Percentiles rank a stretch among this genome's conserved stretches.
Evolutionary conservation across 2,113 vertebrate species (phyloP).

Genomic region (Serilophus lunatus): DNA sequence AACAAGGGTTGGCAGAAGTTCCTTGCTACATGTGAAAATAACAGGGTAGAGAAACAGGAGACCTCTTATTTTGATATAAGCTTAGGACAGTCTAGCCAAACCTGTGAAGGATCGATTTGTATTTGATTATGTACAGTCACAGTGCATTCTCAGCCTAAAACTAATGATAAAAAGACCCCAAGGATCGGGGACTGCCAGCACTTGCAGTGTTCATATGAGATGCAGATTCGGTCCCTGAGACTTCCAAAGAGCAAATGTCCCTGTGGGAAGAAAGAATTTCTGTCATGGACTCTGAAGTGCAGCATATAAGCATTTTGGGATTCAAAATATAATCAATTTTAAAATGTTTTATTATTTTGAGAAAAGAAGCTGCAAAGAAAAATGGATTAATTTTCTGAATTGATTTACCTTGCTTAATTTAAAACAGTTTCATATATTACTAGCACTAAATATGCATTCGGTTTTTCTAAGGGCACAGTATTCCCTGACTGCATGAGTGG

Average conservation of each 20-base stretch:
- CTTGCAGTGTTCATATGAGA: background rate
- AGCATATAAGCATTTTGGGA: background rate
- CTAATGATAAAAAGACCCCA: background rate
- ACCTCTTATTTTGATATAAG: background rate
- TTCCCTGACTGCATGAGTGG: background rate
- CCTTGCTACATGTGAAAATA: background rate
- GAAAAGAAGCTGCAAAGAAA: constrained; percentile 27
- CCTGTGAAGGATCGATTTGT: background rate
- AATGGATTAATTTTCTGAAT: constrained; percentile 47
- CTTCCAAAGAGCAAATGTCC: background rate
- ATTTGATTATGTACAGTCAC: background rate
- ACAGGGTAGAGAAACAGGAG: background rate
- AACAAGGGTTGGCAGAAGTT: background rate
- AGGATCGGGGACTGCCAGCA: background rate
- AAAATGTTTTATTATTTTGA: constrained; percentile 7
- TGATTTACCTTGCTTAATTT: constrained; percentile 22
- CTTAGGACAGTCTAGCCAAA: background rate
- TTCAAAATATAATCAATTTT: background rate
- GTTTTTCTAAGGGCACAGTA: constrained; percentile 21
- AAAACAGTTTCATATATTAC: constrained; percentile 31
- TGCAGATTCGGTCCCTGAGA: background rate
- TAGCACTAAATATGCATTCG: constrained; percentile 14
- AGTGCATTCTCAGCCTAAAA: background rate
- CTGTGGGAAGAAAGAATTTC: background rate
- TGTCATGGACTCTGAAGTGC: background rate